Percentiles rank a stretch among this genome's conserved stretches.
Evolutionary conservation across 2,113 vertebrate genomes (phyloP).

Genomic region (Poeciliopsis occidentalis): DNA sequence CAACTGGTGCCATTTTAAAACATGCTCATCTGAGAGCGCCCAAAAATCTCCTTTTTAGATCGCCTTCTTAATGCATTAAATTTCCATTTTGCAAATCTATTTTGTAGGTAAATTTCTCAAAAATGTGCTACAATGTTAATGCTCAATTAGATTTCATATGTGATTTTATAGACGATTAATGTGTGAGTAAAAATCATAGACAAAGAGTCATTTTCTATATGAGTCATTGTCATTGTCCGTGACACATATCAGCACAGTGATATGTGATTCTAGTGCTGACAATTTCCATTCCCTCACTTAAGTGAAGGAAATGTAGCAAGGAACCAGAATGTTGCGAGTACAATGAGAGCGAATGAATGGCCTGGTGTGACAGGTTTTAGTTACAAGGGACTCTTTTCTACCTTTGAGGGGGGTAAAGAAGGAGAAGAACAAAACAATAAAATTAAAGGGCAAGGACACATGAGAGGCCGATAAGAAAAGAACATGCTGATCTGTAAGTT

Average conservation of each 20-base stretch:
- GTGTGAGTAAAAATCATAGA: not conserved
- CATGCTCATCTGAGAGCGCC: conserved; percentile 2
- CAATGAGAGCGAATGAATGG: conserved; percentile 21
- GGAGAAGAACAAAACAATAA: conserved; percentile 30
- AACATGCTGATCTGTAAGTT: conserved; percentile 12
- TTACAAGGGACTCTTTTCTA: conserved; percentile 36
- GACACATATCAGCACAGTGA: too few relatives aligned
- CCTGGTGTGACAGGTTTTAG: conserved; percentile 24
- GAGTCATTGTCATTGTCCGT: too few relatives aligned
- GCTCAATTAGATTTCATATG: not conserved
- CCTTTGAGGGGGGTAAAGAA: conserved; percentile 35
- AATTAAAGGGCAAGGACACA: conserved; percentile 46
- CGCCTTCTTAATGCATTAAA: not conserved
- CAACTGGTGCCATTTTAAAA: conserved; percentile 23
- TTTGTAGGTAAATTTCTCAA: not conserved
- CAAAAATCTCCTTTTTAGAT: conserved; percentile 1
- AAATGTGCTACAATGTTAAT: not conserved
- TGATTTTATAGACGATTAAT: not conserved
- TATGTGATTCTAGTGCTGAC: not conserved
- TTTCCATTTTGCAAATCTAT: not conserved
- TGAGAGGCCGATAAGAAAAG: conserved; percentile 11
- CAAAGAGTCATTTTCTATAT: not conserved
- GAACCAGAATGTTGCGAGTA: conserved; percentile 5
- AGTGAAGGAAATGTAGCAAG: conserved; percentile 1
- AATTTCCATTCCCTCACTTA: conserved; percentile 13